These are phyloP conservation scores for Morpho helenor DNA, from an alignment of 2,888 invertebrate genomes.

Conservation along the genomic window DNA sequence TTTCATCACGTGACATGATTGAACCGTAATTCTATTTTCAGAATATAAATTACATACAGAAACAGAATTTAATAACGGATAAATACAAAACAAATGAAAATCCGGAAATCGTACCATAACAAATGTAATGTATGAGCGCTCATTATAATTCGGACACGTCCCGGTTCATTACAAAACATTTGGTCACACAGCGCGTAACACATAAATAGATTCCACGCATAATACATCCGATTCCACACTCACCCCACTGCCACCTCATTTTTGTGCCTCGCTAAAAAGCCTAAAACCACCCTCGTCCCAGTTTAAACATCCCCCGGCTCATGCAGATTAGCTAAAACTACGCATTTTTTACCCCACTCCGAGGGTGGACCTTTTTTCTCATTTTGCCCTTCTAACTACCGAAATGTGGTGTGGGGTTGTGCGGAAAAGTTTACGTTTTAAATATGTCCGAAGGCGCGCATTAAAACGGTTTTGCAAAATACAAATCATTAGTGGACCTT, in stretches of 20 bases:
- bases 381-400: slow-evolving; percentile 65
- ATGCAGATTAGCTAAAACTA: slow-evolving; percentile 84
- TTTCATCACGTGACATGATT: no score
- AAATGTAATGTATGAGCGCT: background rate
- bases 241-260: slow-evolving; percentile 56
- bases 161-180: slow-evolving; percentile 24
- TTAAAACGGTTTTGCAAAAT: slow-evolving; percentile 67
- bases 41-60: no score
- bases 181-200: slow-evolving; percentile 41
- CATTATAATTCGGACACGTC: slow-evolving; percentile 13
- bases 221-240: slow-evolving; percentile 73
- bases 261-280: slow-evolving; percentile 77
- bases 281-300: slow-evolving; percentile 64
- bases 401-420: slow-evolving; percentile 56
- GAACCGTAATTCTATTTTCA: no score
- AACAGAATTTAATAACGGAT: no score
- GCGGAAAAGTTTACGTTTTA: slow-evolving; percentile 74
- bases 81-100: no score
- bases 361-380: slow-evolving; percentile 58
- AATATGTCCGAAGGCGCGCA: slow-evolving; percentile 77
- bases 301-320: slow-evolving; percentile 61
- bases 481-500: slow-evolving; percentile 62
- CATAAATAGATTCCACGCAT: slow-evolving; percentile 77
- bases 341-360: slow-evolving; percentile 81
- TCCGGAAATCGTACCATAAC: background rate